Evolutionary conservation across 2,888 invertebrate species (phyloP).

Genomic region (Epirrita christyi): DNA sequence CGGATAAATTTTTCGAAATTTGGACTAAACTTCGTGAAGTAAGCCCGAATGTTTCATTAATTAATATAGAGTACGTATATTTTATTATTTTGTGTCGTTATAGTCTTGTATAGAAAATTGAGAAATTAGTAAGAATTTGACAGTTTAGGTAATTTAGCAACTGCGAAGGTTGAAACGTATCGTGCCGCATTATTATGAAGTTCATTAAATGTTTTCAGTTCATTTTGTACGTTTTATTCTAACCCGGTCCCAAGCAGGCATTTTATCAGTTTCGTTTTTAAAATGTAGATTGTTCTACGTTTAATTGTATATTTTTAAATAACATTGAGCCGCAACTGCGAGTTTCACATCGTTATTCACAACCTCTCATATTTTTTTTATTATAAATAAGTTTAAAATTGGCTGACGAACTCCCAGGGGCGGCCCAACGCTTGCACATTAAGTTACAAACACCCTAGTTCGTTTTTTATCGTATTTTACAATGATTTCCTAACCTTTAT

Average conservation of each 20-base stretch:
- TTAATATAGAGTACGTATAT: slow-evolving; percentile 8
- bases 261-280: slow-evolving; percentile 63
- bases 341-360: slow-evolving; percentile 72
- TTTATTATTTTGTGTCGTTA: background rate
- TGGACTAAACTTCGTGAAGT: slow-evolving; percentile 17
- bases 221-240: slow-evolving; percentile 63
- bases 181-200: slow-evolving; percentile 1
- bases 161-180: slow-evolving; percentile 19
- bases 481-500: slow-evolving; percentile 65
- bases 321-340: slow-evolving; percentile 66
- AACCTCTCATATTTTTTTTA: slow-evolving; percentile 65
- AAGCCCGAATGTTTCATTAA: slow-evolving; percentile 29
- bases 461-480: slow-evolving; percentile 75
- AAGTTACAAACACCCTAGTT: slow-evolving; percentile 80
- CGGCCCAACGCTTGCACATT: slow-evolving; percentile 64
- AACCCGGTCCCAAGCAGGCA: slow-evolving; percentile 75
- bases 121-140: slow-evolving; percentile 15
- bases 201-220: slow-evolving; percentile 45
- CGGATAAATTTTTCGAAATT: slow-evolving; percentile 23
- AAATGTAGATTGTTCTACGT: slow-evolving; percentile 67
- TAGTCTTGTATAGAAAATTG: background rate
- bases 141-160: background rate
- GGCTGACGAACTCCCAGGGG: slow-evolving; percentile 68
- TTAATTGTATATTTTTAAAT: slow-evolving; percentile 69
- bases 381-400: slow-evolving; percentile 75